A percentile compares a stretch with the other conserved stretches of the same genome.
Conservation (phyloP, 2,113 vertebrate species). For the Fregata magnificens region DNA sequence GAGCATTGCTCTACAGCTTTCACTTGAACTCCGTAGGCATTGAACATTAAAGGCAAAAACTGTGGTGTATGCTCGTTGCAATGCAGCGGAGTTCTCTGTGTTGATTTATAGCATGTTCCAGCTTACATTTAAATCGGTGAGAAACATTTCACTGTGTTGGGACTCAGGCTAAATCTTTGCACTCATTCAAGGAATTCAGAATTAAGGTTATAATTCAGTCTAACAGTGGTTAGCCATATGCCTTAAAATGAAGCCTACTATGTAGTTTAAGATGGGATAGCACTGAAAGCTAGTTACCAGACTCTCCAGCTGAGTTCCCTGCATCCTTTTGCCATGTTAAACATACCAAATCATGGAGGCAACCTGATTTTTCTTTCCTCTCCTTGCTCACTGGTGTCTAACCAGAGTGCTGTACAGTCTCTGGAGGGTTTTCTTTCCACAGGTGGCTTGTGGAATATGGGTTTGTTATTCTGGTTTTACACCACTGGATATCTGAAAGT, state of each 20-base stretch:
- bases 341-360: neutral
- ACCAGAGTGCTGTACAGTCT: neutral
- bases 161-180: neutral
- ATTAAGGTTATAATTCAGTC: neutral
- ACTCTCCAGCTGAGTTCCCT: neutral
- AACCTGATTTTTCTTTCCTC: neutral
- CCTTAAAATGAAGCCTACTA: neutral
- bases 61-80: neutral
- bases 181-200: neutral
- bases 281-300: neutral
- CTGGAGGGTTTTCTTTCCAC: neutral
- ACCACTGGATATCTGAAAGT: neutral
- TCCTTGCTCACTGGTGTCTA: neutral
- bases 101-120: neutral
- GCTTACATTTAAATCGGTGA: neutral
- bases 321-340: neutral
- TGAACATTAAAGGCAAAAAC: neutral
- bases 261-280: neutral
- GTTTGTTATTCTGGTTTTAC: neutral
- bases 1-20: neutral
- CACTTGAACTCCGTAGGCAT: accelerated
- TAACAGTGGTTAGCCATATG: neutral
- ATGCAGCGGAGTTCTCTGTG: neutral
- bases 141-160: neutral
- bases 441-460: neutral